Conservation (phyloP, 2,113 vertebrate species). For the Pachycephala philippinensis region DNA sequence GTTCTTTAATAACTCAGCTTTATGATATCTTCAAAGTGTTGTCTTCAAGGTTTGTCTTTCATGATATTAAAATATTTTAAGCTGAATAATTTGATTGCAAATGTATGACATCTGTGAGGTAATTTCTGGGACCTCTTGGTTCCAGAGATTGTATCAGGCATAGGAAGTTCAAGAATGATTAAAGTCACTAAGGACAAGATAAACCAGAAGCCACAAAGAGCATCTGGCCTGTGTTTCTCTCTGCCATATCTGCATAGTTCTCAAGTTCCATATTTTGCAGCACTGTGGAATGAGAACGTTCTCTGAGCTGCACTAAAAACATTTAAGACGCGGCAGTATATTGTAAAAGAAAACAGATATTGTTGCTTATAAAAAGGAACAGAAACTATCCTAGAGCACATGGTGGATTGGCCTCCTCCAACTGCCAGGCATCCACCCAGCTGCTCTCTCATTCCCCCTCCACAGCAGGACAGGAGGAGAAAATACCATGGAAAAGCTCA, state of each 20-base stretch:
- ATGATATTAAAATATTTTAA: background rate
- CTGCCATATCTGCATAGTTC: background rate
- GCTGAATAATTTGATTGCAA: background rate
- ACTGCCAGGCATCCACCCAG: background rate
- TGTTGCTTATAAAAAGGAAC: background rate
- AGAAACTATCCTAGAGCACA: background rate
- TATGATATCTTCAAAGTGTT: background rate
- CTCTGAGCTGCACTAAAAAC: background rate
- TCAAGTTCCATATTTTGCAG: background rate
- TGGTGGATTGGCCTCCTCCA: background rate
- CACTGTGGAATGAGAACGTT: background rate
- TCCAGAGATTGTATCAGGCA: background rate
- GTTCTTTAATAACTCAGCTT: background rate
- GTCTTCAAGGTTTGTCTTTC: background rate
- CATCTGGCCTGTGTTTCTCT: background rate
- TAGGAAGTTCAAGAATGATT: background rate
- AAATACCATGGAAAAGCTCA: background rate
- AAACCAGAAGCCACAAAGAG: background rate
- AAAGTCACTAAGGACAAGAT: background rate
- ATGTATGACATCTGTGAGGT: background rate
- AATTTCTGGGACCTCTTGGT: background rate
- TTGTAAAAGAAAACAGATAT: background rate
- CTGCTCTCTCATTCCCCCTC: background rate
- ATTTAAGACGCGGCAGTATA: background rate
- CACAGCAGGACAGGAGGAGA: background rate